phyloP scores from a whole-genome alignment of 2,113 vertebrate genomes.

The Lathamus discolor region DNA sequence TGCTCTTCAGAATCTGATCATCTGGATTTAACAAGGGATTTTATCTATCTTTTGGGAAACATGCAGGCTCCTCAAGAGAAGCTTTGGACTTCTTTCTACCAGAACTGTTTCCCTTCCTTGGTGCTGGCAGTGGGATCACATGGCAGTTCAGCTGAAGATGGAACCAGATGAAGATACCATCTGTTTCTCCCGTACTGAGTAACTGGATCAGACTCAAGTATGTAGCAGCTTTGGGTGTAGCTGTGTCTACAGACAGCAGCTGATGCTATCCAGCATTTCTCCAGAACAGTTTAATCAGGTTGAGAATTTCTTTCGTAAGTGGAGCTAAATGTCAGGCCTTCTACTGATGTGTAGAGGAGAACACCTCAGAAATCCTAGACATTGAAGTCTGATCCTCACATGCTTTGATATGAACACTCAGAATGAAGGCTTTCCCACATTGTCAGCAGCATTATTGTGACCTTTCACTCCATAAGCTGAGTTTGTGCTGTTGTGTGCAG shows the following conservation, averaged over 20 bases:
- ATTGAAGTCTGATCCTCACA: background rate
- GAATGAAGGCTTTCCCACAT: background rate
- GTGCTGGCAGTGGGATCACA: background rate
- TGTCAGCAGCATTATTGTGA: background rate
- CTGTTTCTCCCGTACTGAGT: constrained; percentile 41
- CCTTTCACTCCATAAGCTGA: background rate
- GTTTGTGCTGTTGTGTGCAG: background rate
- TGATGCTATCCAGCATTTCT: constrained; percentile 3
- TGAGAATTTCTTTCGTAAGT: background rate
- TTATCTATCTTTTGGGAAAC: background rate
- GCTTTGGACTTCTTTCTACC: background rate
- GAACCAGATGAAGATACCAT: constrained; percentile 50
- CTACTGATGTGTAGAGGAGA: background rate
- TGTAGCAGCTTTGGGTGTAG: background rate
- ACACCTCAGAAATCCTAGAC: background rate
- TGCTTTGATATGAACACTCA: background rate
- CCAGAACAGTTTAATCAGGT: background rate
- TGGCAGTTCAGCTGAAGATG: background rate
- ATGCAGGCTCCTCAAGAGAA: background rate
- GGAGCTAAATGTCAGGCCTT: background rate
- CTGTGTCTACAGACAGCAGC: background rate
- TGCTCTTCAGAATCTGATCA: background rate
- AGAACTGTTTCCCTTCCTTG: background rate
- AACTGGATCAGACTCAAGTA: constrained; percentile 50
- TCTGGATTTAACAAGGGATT: background rate